Base-by-base conservation (phyloP, 2,888 invertebrate species). In the Thymelicus acteon region DNA sequence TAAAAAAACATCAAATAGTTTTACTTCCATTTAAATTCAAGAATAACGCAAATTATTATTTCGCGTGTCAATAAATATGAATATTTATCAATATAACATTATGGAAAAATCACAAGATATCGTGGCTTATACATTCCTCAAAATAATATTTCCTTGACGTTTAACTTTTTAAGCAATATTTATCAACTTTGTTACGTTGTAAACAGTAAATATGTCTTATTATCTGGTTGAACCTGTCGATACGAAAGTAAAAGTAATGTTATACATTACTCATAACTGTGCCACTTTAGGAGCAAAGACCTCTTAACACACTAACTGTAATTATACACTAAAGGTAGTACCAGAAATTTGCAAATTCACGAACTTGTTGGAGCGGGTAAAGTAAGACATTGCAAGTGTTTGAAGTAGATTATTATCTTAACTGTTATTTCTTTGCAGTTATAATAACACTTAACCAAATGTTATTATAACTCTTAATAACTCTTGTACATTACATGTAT, bases 161-260 rank as follows among this genome's bases (percentile, higher is more conserved):
- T 48, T 62, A 15, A 31, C 37, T 54, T 61, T 52, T 66, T 54
- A 60, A 19, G 40, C 44, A 60, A 64, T 40, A 39, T 19, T 58
- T 39, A 44, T 10, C 8, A 31, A 37, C 31, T 52, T 70, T 24
- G 61, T 49, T 61, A 60, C 60, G 40, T 8, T 49, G n/a, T n/a
- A 67, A 37, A 40, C 49, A 40, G 40, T 70, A 64, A 71, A 65
- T 67, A 71, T 65, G 64, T 60, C 65, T 71, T 71, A 64, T 52
- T 69, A 65, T 71, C 70, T 37, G 49, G 70, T 65, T 65, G 31
- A 44, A 65, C 70, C 70, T 65, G 70, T 65, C 60, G 64, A 65
- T 71, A 70, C 37, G 65, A 71, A 71, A 71, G 70, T 71, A 71
- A 71, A 71, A 71, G 70, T 71, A 60, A 65, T 70, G 64, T 40